phyloP scores from a whole-genome alignment of 2,113 vertebrate species.

The Scopus umbretta region DNA sequence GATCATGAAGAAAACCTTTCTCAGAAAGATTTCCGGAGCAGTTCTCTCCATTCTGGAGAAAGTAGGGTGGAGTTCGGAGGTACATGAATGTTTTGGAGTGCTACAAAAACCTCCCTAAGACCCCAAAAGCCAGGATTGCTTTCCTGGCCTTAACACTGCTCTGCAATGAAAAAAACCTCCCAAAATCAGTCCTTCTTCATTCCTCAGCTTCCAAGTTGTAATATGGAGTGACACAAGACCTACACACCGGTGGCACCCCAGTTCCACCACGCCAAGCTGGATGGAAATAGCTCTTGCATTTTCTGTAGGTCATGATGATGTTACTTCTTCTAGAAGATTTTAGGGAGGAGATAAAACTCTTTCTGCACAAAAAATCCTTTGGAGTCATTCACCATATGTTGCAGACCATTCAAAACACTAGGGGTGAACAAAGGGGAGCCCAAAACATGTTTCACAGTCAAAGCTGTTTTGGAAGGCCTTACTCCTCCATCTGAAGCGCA shows the following conservation, averaged over 20 bases:
- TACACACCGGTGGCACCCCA: not conserved
- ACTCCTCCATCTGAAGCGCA: not conserved
- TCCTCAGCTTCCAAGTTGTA: not conserved
- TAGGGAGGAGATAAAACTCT: not conserved
- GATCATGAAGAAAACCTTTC: not conserved
- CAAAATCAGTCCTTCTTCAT: not conserved
- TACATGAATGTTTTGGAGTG: rapidly evolving
- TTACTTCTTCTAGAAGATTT: not conserved
- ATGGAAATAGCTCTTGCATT: not conserved
- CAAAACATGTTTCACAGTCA: not conserved
- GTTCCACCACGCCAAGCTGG: rapidly evolving
- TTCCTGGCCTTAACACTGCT: not conserved
- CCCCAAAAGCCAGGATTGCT: not conserved
- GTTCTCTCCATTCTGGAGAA: not conserved
- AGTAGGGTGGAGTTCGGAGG: not conserved
- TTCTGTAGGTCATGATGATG: not conserved
- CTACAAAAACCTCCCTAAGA: not conserved
- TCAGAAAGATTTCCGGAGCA: not conserved
- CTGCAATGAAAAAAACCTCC: not conserved
- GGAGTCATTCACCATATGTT: not conserved
- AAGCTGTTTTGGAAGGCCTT: not conserved
- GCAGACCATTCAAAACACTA: not conserved
- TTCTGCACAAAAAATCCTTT: not conserved
- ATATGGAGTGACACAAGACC: not conserved
- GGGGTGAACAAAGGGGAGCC: not conserved